A percentile compares a stretch with the other conserved stretches of the same genome.
phyloP scores from a whole-genome alignment of 2,797 vertebrate species.

The Thunnus albacares region DNA sequence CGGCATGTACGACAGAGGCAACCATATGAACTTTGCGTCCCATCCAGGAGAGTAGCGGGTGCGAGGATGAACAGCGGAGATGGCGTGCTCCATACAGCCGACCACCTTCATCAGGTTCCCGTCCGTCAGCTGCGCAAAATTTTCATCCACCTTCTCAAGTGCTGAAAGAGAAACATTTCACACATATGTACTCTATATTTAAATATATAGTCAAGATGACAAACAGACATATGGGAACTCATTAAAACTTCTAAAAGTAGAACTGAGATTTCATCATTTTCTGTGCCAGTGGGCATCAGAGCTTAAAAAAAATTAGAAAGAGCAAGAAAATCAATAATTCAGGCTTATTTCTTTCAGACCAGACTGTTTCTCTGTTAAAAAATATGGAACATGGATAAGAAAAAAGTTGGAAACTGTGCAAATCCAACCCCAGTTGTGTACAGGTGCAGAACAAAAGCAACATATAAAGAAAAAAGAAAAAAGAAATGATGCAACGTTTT shows the following conservation, averaged over 20 bases:
- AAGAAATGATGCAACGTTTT: too few species aligned
- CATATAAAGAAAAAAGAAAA: too few species aligned
- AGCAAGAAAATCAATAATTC: not conserved
- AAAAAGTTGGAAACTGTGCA: too few species aligned
- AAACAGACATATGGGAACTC: not conserved
- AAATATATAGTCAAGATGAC: not conserved
- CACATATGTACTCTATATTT: not conserved
- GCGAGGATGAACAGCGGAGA: constrained; percentile 88
- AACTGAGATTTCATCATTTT: not conserved
- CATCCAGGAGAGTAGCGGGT: constrained; percentile 89
- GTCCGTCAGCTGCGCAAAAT: constrained; percentile 66
- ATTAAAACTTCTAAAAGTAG: too few species aligned
- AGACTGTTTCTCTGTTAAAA: not conserved
- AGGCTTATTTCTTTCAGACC: not conserved
- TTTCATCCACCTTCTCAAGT: constrained; percentile 33
- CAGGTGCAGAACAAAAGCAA: too few species aligned
- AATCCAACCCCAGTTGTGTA: too few species aligned
- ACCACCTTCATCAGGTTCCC: constrained; percentile 86
- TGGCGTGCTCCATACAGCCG: constrained; percentile 89
- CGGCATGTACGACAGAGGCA: constrained; percentile 91
- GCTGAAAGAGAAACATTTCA: constrained; percentile 57
- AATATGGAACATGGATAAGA: not conserved
- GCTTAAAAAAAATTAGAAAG: not conserved
- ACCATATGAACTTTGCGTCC: constrained; percentile 91
- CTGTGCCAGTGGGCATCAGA: not conserved